These are phyloP conservation scores for Papilio helenus DNA, from an alignment of 1,140 invertebrate genomes.

Conservation along the genomic window DNA sequence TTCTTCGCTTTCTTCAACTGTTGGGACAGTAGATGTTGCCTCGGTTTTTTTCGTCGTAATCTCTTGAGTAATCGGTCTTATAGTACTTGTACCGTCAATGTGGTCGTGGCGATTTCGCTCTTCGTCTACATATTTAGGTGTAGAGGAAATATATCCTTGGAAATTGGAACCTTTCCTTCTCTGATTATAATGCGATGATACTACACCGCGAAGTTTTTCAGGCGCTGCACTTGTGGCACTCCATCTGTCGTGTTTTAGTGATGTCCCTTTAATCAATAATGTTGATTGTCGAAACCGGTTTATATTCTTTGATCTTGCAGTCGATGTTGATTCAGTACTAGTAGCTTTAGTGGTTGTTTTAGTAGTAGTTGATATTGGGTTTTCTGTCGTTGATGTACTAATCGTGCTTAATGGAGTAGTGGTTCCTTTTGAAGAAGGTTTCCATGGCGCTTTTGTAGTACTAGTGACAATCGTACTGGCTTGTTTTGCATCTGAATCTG, in stretches of 20 bases:
- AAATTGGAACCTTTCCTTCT: conserved; percentile 76
- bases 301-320: conserved; percentile 55
- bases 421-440: conserved; percentile 30
- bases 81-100: conserved; percentile 44
- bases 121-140: conserved; percentile 49
- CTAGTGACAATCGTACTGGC: background rate
- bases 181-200: conserved; percentile 36
- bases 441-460: conserved; percentile 17
- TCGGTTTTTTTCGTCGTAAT: conserved; percentile 25
- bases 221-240: conserved; percentile 40
- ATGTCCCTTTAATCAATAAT: conserved; percentile 71
- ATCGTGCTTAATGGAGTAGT: conserved; percentile 34
- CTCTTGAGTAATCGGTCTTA: conserved; percentile 30
- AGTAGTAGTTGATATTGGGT: conserved; percentile 45
- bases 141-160: conserved; percentile 64
- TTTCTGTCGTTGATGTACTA: conserved; percentile 47
- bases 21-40: conserved; percentile 5
- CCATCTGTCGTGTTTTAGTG: conserved; percentile 76
- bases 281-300: conserved; percentile 75
- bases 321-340: conserved; percentile 45
- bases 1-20: conserved; percentile 44
- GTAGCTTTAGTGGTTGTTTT: conserved; percentile 45
- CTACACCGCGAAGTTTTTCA: background rate
- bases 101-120: conserved; percentile 49
- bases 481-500: conserved; percentile 17